A percentile compares a stretch with the other conserved stretches of the same genome.
These are phyloP conservation scores for Heliconius hortense DNA, from an alignment of 2,888 invertebrate genomes.

Conservation along the genomic window DNA sequence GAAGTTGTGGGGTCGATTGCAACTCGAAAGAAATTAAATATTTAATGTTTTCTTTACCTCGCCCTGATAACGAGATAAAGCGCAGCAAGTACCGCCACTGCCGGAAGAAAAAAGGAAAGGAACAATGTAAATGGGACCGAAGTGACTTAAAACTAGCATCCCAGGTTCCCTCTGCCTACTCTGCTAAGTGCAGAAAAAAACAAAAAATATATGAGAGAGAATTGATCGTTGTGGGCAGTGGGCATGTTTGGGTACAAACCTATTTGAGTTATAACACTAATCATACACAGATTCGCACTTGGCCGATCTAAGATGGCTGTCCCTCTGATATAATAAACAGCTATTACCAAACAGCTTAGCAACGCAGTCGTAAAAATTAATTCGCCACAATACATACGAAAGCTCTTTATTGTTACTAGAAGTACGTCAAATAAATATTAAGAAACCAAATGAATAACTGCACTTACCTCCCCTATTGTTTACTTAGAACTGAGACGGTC, in stretches of 20 bases:
- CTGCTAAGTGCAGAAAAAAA: neutral
- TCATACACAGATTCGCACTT: no score
- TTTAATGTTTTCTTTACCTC: neutral
- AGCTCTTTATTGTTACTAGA: conserved; percentile 1
- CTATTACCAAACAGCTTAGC: neutral
- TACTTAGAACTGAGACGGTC: neutral
- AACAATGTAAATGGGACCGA: no score
- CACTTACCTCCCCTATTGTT: neutral
- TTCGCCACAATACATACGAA: neutral
- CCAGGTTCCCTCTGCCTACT: neutral
- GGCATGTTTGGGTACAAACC: no score
- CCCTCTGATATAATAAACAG: neutral
- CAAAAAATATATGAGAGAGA: no score
- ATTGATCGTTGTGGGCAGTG: no score
- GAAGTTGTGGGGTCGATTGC: neutral
- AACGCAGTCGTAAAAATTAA: conserved; percentile 1
- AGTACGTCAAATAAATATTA: conserved; percentile 6
- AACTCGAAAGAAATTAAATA: neutral
- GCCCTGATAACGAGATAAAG: neutral
- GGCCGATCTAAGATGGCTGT: no score
- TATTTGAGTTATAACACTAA: no score
- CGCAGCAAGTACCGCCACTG: neutral
- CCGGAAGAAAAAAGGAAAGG: no score
- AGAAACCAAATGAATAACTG: neutral
- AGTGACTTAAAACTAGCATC: no score